Conservation (phyloP, 2,888 invertebrate genomes). For the Trisateles emortualis region DNA sequence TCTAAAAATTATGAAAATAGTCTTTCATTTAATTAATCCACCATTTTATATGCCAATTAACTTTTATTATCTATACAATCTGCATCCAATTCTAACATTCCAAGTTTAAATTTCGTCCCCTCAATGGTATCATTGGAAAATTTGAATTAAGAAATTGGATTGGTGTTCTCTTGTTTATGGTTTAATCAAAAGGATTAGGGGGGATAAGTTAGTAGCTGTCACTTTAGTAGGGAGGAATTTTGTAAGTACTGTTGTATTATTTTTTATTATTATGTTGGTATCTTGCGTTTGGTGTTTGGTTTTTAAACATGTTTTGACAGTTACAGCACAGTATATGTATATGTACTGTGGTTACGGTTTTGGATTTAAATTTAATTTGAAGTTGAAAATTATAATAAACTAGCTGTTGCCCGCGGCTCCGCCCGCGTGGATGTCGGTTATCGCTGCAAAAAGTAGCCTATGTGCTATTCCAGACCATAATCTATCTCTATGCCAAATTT, state of each 20-base stretch:
- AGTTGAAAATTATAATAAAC: too few relatives aligned
- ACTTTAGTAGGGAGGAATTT: constrained; percentile 21
- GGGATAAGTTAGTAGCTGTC: constrained; percentile 28
- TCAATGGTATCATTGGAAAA: constrained; percentile 49
- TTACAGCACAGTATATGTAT: too few relatives aligned
- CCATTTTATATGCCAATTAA: neutral
- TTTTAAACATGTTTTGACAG: constrained; percentile 14
- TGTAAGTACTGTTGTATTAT: neutral
- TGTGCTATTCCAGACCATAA: too few relatives aligned
- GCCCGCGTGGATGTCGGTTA: too few relatives aligned
- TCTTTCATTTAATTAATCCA: neutral
- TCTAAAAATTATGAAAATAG: neutral
- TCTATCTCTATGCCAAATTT: too few relatives aligned
- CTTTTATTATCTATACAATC: neutral
- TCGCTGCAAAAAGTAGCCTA: too few relatives aligned
- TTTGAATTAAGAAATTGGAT: constrained; percentile 68
- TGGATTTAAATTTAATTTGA: constrained; percentile 26
- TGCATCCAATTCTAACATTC: constrained; percentile 39
- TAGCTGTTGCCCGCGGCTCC: too few relatives aligned
- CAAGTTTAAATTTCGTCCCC: constrained; percentile 56
- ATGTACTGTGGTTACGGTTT: too few relatives aligned
- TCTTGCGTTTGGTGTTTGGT: constrained; percentile 14
- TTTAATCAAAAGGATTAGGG: constrained; percentile 46
- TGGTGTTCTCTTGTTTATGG: constrained; percentile 51
- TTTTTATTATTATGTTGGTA: constrained; percentile 27